Percentiles rank a stretch among this genome's conserved stretches.
These are phyloP conservation scores for Zaprionus ornatus DNA, from an alignment of 1,140 invertebrate genomes.

Conservation along the genomic window DNA sequence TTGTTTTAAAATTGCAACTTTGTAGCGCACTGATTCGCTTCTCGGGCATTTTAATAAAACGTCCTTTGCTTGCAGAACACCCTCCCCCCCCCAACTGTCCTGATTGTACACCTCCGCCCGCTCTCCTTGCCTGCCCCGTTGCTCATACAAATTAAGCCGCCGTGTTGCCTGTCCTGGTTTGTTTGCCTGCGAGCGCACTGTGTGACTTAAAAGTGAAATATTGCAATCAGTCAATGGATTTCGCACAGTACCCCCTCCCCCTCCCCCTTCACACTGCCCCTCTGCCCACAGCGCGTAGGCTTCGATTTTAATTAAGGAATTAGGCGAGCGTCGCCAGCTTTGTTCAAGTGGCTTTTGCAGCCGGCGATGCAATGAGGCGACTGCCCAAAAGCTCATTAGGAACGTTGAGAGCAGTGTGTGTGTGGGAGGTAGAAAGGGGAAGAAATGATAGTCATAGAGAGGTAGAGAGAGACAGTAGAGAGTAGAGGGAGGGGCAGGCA, in stretches of 20 bases:
- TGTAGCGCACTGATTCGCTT: conserved; percentile 63
- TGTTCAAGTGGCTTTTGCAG: conserved; percentile 50
- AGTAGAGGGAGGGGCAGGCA: not conserved
- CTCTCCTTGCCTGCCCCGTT: conserved; percentile 36
- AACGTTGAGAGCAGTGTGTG: not conserved
- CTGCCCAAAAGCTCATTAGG: conserved; percentile 66
- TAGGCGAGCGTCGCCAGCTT: conserved; percentile 55
- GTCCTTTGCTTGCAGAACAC: not conserved
- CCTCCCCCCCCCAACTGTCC: not conserved
- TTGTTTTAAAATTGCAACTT: conserved; percentile 75
- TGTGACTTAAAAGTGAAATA: conserved; percentile 81
- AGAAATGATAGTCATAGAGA: not conserved
- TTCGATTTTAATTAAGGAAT: conserved; percentile 82
- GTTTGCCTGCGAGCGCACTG: conserved; percentile 54
- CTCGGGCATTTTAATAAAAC: conserved; percentile 75
- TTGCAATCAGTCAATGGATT: conserved; percentile 82
- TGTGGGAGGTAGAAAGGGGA: not conserved
- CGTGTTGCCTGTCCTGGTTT: conserved; percentile 50
- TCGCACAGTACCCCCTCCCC: conserved; percentile 34
- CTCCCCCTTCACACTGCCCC: not conserved
- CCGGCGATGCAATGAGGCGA: conserved; percentile 50
- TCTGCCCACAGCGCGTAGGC: conserved; percentile 48
- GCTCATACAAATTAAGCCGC: conserved; percentile 78
- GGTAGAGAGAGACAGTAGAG: not conserved
- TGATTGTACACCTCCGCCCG: not conserved